Evolutionary conservation across 2,113 vertebrate species (phyloP).

Genomic region (Megaceryle torquata): DNA sequence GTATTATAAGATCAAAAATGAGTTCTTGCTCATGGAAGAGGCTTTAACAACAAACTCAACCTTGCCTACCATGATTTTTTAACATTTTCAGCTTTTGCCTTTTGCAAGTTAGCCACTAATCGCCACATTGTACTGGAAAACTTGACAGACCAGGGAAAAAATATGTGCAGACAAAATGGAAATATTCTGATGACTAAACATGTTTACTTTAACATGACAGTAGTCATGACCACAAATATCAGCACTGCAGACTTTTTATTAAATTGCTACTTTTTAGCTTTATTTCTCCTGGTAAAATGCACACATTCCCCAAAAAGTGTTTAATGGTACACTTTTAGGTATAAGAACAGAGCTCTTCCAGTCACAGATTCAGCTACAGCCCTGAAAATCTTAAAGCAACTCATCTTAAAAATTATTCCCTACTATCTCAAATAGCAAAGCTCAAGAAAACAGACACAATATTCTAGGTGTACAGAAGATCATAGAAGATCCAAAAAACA

Average conservation of each 20-base stretch:
- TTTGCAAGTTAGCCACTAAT: neutral
- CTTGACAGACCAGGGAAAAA: neutral
- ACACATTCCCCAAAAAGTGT: neutral
- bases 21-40: neutral
- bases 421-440: neutral
- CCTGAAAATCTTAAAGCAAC: neutral
- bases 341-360: neutral
- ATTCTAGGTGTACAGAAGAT: neutral
- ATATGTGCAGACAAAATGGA: neutral
- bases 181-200: neutral
- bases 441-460: neutral
- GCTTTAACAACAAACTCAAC: neutral
- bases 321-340: neutral
- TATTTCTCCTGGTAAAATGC: neutral
- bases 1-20: neutral
- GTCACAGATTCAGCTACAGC: neutral
- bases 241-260: neutral
- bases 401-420: neutral
- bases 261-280: neutral
- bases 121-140: neutral
- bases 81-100: neutral
- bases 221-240: neutral
- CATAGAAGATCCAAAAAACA: neutral
- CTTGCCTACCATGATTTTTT: neutral
- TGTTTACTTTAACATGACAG: neutral